Evolutionary conservation across 2,888 invertebrate genomes (phyloP).

Genomic region (Eremobia ochroleuca): DNA sequence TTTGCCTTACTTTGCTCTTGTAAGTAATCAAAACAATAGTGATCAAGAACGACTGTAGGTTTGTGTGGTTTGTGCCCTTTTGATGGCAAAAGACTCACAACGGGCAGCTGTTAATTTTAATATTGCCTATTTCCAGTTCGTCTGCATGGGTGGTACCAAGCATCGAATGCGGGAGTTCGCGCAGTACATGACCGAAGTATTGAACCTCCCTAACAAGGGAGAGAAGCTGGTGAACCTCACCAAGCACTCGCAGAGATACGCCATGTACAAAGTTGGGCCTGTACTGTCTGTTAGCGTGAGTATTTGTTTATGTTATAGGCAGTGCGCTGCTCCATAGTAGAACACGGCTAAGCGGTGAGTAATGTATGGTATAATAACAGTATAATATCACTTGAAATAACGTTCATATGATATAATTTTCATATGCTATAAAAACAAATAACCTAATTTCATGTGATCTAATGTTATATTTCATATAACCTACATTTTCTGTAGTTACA

Average conservation of each 20-base stretch:
- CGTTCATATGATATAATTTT: too few relatives aligned
- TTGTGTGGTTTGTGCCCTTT: too few relatives aligned
- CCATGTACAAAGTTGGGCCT: constrained; percentile 93
- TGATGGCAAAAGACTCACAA: too few relatives aligned
- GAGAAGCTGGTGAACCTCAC: constrained; percentile 89
- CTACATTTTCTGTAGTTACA: too few relatives aligned
- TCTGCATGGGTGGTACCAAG: constrained; percentile 93
- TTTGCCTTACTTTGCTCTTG: too few relatives aligned
- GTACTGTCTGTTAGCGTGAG: constrained; percentile 92
- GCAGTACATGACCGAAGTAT: constrained; percentile 86
- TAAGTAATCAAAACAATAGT: too few relatives aligned
- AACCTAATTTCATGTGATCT: not conserved
- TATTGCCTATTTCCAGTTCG: constrained; percentile 86
- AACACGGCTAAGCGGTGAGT: not conserved
- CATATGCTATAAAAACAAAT: too few relatives aligned
- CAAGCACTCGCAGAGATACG: constrained; percentile 91
- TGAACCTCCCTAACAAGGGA: constrained; percentile 84
- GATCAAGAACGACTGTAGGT: too few relatives aligned
- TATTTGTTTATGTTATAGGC: constrained; percentile 48
- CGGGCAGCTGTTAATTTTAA: too few relatives aligned
- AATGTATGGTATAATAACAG: too few relatives aligned
- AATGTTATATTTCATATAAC: too few relatives aligned
- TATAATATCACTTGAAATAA: too few relatives aligned
- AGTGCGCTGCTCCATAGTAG: not conserved
- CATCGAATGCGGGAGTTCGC: constrained; percentile 92